phyloP scores from a whole-genome alignment of 2,113 vertebrate genomes.

The Pygoscelis adeliae region DNA sequence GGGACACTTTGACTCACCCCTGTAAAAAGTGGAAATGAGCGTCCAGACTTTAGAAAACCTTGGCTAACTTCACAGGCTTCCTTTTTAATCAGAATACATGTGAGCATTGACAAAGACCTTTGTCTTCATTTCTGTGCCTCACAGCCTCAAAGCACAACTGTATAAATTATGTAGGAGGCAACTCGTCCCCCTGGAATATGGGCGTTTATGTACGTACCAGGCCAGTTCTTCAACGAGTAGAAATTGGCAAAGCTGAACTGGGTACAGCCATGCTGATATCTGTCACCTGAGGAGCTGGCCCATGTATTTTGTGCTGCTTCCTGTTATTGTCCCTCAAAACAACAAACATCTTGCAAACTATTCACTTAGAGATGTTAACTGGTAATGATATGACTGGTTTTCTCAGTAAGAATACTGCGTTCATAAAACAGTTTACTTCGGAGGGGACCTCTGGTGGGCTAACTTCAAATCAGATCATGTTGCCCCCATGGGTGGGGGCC shows the following conservation, averaged over 20 bases:
- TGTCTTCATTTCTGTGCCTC: background rate
- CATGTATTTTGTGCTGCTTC: background rate
- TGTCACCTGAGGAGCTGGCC: background rate
- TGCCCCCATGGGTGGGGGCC: too few relatives aligned
- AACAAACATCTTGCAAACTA: accelerated
- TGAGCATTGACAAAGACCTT: background rate
- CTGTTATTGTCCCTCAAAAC: background rate
- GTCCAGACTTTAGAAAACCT: background rate
- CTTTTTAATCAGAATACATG: background rate
- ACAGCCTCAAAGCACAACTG: accelerated
- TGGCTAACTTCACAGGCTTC: background rate
- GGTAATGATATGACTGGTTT: accelerated
- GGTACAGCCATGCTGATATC: background rate
- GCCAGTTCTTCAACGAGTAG: background rate
- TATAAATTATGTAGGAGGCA: background rate
- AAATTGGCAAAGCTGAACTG: background rate
- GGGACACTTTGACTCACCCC: background rate
- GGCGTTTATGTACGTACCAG: too few relatives aligned
- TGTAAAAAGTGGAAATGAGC: background rate
- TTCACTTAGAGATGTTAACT: accelerated
- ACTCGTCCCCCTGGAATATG: accelerated
- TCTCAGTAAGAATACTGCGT: accelerated
- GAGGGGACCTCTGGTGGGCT: background rate
- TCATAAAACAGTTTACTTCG: accelerated
- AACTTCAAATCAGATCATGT: accelerated